Percentiles rank a stretch among this genome's conserved stretches.
These are phyloP conservation scores for Ormyrus pomaceus DNA, from an alignment of 2,888 invertebrate genomes.

Conservation along the genomic window DNA sequence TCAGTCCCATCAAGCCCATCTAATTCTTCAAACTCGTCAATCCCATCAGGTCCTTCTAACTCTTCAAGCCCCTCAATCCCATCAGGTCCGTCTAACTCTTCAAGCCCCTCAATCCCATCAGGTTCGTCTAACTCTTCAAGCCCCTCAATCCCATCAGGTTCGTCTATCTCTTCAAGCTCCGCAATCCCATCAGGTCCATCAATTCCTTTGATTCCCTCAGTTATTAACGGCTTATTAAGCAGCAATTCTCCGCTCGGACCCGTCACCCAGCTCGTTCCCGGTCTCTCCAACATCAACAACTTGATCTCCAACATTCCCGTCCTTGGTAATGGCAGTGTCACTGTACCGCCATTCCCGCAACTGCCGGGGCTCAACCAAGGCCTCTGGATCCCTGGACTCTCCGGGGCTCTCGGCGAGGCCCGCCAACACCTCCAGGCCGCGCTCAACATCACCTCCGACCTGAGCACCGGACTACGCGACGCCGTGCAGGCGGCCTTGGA, in stretches of 20 bases:
- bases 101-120: too few relatives aligned
- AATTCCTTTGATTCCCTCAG: too few relatives aligned
- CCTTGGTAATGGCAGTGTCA: neutral
- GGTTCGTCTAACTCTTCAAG: too few relatives aligned
- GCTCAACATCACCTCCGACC: constrained; percentile 54
- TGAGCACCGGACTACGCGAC: constrained; percentile 57
- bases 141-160: too few relatives aligned
- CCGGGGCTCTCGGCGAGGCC: constrained; percentile 54
- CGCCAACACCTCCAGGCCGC: constrained; percentile 55
- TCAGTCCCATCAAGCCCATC: too few relatives aligned
- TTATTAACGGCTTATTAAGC: too few relatives aligned
- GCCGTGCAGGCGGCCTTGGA: constrained; percentile 56
- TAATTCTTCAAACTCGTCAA: too few relatives aligned
- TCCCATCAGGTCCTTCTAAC: too few relatives aligned
- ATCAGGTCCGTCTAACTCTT: too few relatives aligned
- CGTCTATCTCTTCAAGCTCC: too few relatives aligned
- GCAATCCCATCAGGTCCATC: too few relatives aligned
- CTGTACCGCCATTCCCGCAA: neutral
- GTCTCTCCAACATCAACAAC: neutral
- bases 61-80: too few relatives aligned
- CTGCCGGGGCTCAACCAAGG: neutral
- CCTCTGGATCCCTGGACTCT: constrained; percentile 52
- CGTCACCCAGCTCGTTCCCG: neutral
- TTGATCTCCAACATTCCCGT: neutral
- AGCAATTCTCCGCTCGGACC: neutral